Percentiles rank a stretch among this genome's conserved stretches.
Conservation (phyloP, 2,113 vertebrate genomes). For the Coptodon rendalli region DNA sequence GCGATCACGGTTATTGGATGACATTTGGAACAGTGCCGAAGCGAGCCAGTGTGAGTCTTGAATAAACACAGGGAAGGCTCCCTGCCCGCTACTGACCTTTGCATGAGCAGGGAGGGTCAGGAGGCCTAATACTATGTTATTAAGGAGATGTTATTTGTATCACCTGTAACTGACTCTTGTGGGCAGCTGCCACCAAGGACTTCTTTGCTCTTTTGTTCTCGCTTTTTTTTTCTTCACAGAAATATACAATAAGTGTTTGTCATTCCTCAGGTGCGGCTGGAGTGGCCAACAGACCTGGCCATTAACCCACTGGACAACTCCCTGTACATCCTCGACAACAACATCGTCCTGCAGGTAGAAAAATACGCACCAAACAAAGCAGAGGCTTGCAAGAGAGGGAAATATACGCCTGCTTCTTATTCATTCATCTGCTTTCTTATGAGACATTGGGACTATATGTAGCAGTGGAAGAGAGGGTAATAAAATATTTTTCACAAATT, state of each 20-base stretch:
- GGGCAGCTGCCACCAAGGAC: not conserved
- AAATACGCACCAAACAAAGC: not conserved
- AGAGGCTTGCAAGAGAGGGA: not conserved
- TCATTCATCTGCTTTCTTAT: not conserved
- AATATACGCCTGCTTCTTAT: not conserved
- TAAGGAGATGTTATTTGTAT: conserved; percentile 52
- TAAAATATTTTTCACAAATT: conserved; percentile 9
- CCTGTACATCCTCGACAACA: conserved; percentile 95
- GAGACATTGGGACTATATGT: not conserved
- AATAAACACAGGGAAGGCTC: conserved; percentile 62
- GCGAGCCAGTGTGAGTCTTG: conserved; percentile 46
- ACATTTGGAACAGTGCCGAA: conserved; percentile 62
- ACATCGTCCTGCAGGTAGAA: conserved; percentile 87
- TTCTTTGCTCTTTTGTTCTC: not conserved
- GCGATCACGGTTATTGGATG: conserved; percentile 66
- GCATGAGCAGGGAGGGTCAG: conserved; percentile 58
- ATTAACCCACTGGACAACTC: conserved; percentile 96
- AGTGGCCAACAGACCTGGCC: conserved; percentile 95
- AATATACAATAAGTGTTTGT: not conserved
- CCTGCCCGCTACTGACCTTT: conserved; percentile 63
- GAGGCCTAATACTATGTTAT: conserved; percentile 62
- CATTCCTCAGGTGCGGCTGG: conserved; percentile 82
- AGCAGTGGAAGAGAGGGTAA: not conserved
- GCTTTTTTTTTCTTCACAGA: not conserved
- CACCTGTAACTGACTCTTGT: conserved; percentile 36